Percentiles rank a stretch among this genome's conserved stretches.
These are phyloP conservation scores for Epinotia ramella DNA, from an alignment of 2,888 invertebrate species.

Conservation along the genomic window DNA sequence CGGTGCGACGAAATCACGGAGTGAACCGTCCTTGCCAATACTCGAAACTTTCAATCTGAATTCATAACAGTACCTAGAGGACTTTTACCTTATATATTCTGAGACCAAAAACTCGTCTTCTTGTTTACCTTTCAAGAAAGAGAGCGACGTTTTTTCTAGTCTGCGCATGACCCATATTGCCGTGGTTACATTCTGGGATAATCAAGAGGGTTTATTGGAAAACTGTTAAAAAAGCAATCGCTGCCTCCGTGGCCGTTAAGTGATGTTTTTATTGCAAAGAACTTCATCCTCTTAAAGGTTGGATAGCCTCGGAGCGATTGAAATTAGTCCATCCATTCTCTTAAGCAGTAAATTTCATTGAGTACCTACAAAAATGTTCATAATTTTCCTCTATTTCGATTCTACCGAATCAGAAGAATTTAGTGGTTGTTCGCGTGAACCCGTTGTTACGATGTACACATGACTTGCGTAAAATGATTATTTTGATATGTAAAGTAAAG, in stretches of 20 bases:
- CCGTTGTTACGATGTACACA: not conserved
- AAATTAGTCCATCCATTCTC: slow-evolving; percentile 2
- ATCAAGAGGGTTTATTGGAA: slow-evolving; percentile 23
- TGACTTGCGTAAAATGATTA: no score
- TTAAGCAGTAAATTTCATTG: not conserved
- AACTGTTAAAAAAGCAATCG: slow-evolving; percentile 22
- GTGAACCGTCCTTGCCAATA: no score
- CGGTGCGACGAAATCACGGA: no score
- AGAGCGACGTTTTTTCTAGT: no score
- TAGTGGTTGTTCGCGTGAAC: not conserved
- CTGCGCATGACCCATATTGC: not conserved
- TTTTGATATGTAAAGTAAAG: no score
- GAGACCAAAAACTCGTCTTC: no score
- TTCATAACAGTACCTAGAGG: no score
- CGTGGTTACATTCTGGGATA: not conserved
- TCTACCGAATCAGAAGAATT: not conserved
- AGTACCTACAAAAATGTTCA: not conserved
- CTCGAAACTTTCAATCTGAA: no score
- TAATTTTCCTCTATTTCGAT: no score
- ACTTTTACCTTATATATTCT: no score
- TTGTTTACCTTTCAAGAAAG: no score
- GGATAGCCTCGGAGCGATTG: not conserved
- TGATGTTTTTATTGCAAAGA: slow-evolving; percentile 23
- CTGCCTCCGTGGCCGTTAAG: slow-evolving; percentile 19
- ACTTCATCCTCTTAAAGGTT: slow-evolving; percentile 13